Base-by-base conservation (phyloP, 1,140 invertebrate genomes). In the Trichonephila clavata region DNA sequence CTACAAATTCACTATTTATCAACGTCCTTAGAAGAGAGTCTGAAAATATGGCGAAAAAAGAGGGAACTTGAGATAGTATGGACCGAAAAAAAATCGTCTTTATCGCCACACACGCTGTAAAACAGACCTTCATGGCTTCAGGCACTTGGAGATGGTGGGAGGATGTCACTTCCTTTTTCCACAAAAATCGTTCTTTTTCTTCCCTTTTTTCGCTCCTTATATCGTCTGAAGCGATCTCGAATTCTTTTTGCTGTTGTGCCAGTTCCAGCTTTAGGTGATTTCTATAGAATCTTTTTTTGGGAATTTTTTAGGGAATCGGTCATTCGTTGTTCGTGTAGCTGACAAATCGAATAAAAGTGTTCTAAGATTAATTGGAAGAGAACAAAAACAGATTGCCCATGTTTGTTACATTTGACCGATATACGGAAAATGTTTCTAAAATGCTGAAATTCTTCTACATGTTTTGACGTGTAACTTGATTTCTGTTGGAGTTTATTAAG, bases 1-100 rank as follows among this genome's bases (percentile, higher is more conserved):
- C n/a, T 24, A 83, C 39, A 59, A 57, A 83, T 83, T 57, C 39
- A 24, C 81, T 14, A 83, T 83, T 50, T 83, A 59, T 83, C 81
- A 83, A 24, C 20, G 43, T 83, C 81, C 43, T 50, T 43, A 0
- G 39, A 27, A n/a, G 50, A 83, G 20, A 57, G 27, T 81, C 18
- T 32, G 32, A 43, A 83, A 57, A 83, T 57, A 59, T 24, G n/a
- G n/a, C 43, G 24, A 20, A 18, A 20, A 27, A 83, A 21, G 77
- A 50, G 77, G 8, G 77, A 50, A 43, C 43, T 50, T 27, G 81
- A 57, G 81, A 57, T 83, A 50, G 27, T 21, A 50, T 3, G 27
- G 27, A 39, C 14, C 7, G 6, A 27, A 77, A 39, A 27, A 71
- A 32, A 39, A 77, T 18, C 32, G 27, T 77, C 43, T 57, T 83